Conservation (phyloP, 2,797 vertebrate species). For the Lacerta bilineata region DNA sequence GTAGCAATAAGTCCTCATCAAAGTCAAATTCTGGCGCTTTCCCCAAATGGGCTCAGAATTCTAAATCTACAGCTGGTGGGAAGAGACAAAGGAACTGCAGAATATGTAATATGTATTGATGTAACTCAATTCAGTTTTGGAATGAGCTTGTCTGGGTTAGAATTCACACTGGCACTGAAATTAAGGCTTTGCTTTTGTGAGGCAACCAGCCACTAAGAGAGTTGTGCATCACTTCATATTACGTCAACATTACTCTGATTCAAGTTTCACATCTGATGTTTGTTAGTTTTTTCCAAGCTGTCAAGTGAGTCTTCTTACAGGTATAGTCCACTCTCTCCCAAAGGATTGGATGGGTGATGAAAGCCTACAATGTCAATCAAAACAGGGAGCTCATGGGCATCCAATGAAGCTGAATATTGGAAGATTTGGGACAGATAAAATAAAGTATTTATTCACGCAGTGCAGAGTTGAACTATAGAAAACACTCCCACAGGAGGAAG, state of each 20-base stretch:
- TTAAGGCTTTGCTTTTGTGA: neutral
- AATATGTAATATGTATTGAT: neutral
- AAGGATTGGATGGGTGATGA: neutral
- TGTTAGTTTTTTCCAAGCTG: neutral
- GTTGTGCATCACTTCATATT: neutral
- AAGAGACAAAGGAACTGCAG: neutral
- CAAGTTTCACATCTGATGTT: neutral
- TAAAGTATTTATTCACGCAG: too few species aligned
- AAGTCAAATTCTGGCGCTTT: conserved; percentile 18
- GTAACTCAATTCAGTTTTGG: neutral
- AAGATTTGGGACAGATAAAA: too few species aligned
- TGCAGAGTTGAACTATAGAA: too few species aligned
- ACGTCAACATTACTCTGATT: neutral
- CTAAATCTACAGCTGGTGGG: neutral
- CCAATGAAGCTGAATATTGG: too few species aligned
- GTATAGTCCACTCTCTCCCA: neutral
- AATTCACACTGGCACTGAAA: neutral
- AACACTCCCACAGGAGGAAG: too few species aligned
- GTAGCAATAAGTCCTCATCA: conserved; percentile 19
- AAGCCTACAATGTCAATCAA: neutral
- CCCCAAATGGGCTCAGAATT: neutral
- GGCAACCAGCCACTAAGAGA: neutral
- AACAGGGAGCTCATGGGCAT: neutral
- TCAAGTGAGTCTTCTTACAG: neutral
- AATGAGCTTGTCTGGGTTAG: neutral